Conservation (phyloP, 2,888 invertebrate genomes). For the Gisinianus flammeolus region DNA sequence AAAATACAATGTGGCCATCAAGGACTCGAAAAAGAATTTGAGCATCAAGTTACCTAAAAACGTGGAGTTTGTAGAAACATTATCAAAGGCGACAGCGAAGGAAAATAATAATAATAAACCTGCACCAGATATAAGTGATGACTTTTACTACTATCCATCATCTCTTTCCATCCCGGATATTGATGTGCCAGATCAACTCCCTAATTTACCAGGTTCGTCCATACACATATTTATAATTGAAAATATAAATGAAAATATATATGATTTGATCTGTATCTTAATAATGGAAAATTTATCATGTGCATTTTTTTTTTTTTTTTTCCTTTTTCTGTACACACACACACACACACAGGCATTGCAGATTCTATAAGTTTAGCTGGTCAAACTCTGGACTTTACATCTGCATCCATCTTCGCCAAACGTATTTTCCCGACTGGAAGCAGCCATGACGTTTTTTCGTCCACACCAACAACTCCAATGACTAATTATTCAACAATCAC, state of each 20-base stretch:
- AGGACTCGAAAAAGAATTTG: conserved; percentile 2
- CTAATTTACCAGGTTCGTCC: conserved; percentile 57
- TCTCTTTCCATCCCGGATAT: conserved; percentile 56
- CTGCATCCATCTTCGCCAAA: neutral
- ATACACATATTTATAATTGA: no score
- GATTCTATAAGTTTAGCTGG: conserved; percentile 43
- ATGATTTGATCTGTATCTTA: no score
- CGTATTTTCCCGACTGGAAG: neutral
- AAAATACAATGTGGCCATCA: conserved; percentile 49
- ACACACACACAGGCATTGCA: conserved; percentile 54
- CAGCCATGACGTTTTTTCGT: neutral
- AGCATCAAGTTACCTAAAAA: conserved; percentile 19
- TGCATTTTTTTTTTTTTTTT: no score
- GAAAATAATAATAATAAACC: neutral
- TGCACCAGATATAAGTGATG: conserved; percentile 40
- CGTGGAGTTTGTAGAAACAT: neutral
- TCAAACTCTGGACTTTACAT: neutral
- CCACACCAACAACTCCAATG: neutral
- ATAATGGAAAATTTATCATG: no score
- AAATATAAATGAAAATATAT: no score
- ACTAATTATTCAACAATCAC: no score
- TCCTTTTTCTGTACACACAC: no score
- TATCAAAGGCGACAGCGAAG: neutral
- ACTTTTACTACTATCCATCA: conserved; percentile 57
- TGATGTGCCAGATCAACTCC: conserved; percentile 56